Evolutionary conservation across 2,888 invertebrate species (phyloP), one percentile per base, ranked within the genome.

Genomic region (Allygus modestus): DNA sequence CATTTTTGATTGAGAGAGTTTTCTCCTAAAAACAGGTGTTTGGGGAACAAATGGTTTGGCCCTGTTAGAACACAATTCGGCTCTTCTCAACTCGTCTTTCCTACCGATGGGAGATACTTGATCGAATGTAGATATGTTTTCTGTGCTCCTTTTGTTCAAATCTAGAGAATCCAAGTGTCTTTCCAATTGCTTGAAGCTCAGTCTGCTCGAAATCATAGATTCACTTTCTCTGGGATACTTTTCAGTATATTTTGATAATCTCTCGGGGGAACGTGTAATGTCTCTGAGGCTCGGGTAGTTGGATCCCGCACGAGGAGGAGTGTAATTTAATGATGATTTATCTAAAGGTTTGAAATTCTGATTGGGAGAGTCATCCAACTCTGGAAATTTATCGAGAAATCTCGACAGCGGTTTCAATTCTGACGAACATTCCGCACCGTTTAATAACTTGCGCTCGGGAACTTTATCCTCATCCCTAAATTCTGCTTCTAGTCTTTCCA

Each of bases 21-120:
- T 85, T n/a, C 85, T 73, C 26, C 84, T 75, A 23, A 85, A 83
- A n/a, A 85, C 82, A 0, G 85, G 85, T 23, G 85, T 83, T 31
- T 79, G 73, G 9, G 85, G 85, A 17, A 84, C 82, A 41, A 79
- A 84, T 0, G 69, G 81, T 37, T 86, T 85, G n/a, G 33, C 0
- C 23, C 73, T 46, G 26, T 31, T 73, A 1, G 79, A n/a, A 58
- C 20, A 37, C 26, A 58, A n/a, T 33, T 79, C 79, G 15, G 58
- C 46, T 58, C 79, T 54, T 31, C 23, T 79, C 23, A 79, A 58
- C 0, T 79, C 79, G 46, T 79, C 79, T 23, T 79, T 79, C 33
- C 37, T 31, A 15, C 58, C 26, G 26, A 73, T 37, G 20, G 28
- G 71, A 12, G 83, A 73, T 41, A 37, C 71, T 33, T 83, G 31